Conservation (phyloP, 1,140 invertebrate genomes). For the Neodiprion pinetum region DNA sequence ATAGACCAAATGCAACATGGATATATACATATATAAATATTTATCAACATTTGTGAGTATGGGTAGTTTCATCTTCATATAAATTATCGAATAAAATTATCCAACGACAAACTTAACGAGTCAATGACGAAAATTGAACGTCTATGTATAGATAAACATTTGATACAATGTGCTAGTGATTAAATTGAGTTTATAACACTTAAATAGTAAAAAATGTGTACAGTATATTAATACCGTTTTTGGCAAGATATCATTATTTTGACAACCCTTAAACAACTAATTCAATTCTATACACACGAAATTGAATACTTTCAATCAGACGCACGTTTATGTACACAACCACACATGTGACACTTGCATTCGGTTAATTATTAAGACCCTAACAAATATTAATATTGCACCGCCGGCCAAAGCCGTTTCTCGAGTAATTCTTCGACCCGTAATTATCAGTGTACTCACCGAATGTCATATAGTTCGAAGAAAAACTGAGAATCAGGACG, state of each 20-base stretch:
- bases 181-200: constrained; percentile 1
- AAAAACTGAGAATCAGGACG: not conserved
- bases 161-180: not conserved
- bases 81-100: constrained; percentile 23
- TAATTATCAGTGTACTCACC: not conserved
- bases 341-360: not conserved
- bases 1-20: not conserved
- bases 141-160: constrained; percentile 10
- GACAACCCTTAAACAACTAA: not conserved
- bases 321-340: not conserved
- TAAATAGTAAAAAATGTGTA: not conserved
- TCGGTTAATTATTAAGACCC: not conserved
- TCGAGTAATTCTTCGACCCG: not conserved
- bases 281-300: not conserved
- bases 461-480: not conserved
- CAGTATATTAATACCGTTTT: constrained; percentile 43
- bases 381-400: constrained; percentile 41
- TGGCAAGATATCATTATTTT: constrained; percentile 42
- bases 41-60: not conserved
- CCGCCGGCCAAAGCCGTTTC: constrained; percentile 35
- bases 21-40: not conserved
- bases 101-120: constrained; percentile 6
- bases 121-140: not conserved
- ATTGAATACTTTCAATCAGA: not conserved
- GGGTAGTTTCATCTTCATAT: not conserved